Evolutionary conservation across 2,113 vertebrate species (phyloP).

Genomic region (Campylomormyrus tamandua): DNA sequence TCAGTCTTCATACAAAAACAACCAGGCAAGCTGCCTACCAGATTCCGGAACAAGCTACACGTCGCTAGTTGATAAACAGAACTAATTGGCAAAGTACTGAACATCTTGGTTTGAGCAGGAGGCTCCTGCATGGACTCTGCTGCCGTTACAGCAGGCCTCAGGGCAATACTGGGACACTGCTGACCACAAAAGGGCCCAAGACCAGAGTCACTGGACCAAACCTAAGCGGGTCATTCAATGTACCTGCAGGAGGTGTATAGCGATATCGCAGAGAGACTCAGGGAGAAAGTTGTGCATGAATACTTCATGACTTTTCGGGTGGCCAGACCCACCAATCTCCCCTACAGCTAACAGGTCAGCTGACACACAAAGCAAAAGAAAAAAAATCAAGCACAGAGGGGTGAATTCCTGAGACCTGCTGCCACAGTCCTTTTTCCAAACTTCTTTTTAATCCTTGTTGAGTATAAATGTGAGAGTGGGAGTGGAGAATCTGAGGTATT

Average conservation of each 20-base stretch:
- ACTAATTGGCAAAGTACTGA: background rate
- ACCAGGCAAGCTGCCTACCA: background rate
- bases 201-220: background rate
- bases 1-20: background rate
- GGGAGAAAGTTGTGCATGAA: background rate
- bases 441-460: background rate
- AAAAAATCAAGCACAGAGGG: background rate
- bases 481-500: background rate
- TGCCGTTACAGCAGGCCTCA: background rate
- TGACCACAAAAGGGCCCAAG: background rate
- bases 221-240: background rate
- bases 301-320: background rate
- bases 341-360: background rate
- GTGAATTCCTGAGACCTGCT: background rate
- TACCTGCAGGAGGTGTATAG: background rate
- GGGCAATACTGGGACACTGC: background rate
- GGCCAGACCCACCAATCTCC: background rate
- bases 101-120: background rate
- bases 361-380: background rate
- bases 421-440: background rate
- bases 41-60: background rate
- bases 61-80: background rate
- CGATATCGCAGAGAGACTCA: background rate
- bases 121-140: background rate
- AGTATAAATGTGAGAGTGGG: background rate